Evolutionary conservation across 2,113 vertebrate species (phyloP).

Genomic region (Anoplopoma fimbria): DNA sequence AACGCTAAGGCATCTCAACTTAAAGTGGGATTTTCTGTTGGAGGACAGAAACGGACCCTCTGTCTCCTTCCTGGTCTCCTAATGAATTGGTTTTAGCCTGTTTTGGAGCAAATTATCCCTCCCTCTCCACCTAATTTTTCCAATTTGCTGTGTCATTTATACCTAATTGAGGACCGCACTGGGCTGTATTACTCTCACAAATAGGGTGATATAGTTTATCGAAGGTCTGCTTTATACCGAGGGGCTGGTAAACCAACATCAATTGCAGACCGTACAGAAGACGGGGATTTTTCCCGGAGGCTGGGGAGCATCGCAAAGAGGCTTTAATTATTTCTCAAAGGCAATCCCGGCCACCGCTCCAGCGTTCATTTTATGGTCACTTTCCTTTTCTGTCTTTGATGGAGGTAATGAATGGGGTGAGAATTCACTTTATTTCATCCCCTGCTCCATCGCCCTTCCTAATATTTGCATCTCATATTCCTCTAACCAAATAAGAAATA

Average conservation of each 20-base stretch:
- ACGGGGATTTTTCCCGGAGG: conserved; percentile 53
- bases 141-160: conserved; percentile 88
- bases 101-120: conserved; percentile 86
- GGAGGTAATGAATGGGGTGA: conserved; percentile 71
- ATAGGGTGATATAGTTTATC: conserved; percentile 84
- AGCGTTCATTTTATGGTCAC: conserved; percentile 64
- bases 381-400: conserved; percentile 61
- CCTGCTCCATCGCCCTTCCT: conserved; percentile 38
- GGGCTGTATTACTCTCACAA: conserved; percentile 84
- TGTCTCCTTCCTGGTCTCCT: conserved; percentile 72
- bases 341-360: conserved; percentile 63
- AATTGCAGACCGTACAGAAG: conserved; percentile 70
- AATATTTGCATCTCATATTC: conserved; percentile 69
- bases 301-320: conserved; percentile 67
- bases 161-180: conserved; percentile 83
- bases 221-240: conserved; percentile 78
- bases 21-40: conserved; percentile 59
- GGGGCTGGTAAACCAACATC: conserved; percentile 77
- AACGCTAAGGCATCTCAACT: conserved; percentile 50
- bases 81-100: conserved; percentile 87
- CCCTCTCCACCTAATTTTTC: conserved; percentile 86
- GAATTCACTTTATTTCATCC: conserved; percentile 68
- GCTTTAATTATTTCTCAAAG: conserved; percentile 82
- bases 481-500: conserved; percentile 54
- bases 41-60: conserved; percentile 71